Evolutionary conservation across 2,113 vertebrate genomes (phyloP), one percentile per base, ranked within the genome.

Genomic region (Coracopsis vasa): DNA sequence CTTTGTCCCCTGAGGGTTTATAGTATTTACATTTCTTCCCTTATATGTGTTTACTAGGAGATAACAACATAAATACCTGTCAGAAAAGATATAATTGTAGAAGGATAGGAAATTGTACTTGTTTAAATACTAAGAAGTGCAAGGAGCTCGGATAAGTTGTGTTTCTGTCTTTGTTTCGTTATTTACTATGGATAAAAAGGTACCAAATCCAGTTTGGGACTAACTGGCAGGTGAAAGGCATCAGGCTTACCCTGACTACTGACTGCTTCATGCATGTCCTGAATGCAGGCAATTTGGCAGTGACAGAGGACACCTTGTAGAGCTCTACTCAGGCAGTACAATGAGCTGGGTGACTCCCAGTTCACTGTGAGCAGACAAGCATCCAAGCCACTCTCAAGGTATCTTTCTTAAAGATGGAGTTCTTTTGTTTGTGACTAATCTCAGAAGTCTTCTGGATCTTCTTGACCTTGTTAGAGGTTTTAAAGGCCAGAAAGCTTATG

Each of bases 41-140:
- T 71, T 50, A 7, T 65, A 7, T 21, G 4, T 62, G 45, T 54
- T 56, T 69, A 16, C 47, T 41, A 19, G 47, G 47, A 64, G 42
- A 27, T 54, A 89, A 45, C 48, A 51, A 31, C 58, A 51, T 25
- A 62, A 83, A 78, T 39, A 77, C 45, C 70, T 69, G 66, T 14
- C 31, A 44, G 35, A 12, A 45, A 47, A 65, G 50, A 13, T 5
- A 4, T 18, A 28, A 11, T 53, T 25, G 6, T 44, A 16, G 27
- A 31, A 16, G 0, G 1, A 7, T 8, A 12, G 7, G 7, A 60
- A 70, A 53, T 13, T 5, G 10, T 45, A 3, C 9, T 18, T 35
- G 41, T 39, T 73, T 60, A 64, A 67, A 15, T 56, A 9, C 11
- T 67, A 64, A 53, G 13, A 69, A 66, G 33, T 31, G 5, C 19